Evolutionary conservation across 1,140 invertebrate genomes (phyloP).

Genomic region (Penaeus indicus): DNA sequence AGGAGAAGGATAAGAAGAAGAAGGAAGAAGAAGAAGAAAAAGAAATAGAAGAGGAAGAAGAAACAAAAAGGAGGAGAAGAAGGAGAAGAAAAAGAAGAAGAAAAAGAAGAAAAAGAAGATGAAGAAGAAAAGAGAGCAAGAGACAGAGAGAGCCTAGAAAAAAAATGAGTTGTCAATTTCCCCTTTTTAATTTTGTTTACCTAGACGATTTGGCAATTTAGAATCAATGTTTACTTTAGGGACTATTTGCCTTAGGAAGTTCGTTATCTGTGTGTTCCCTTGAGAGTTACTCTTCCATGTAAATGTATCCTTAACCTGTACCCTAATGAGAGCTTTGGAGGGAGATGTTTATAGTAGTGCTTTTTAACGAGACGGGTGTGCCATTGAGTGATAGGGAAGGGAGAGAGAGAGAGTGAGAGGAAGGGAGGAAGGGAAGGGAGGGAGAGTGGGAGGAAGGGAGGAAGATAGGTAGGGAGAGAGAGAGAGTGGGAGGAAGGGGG

Average conservation of each 20-base stretch:
- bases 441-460: conserved; percentile 22
- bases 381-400: background rate
- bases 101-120: background rate
- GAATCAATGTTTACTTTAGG: background rate
- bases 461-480: background rate
- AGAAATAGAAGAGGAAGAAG: background rate
- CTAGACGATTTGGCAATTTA: background rate
- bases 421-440: background rate
- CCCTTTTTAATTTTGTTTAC: background rate
- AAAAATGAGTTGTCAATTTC: background rate
- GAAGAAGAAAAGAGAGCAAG: background rate
- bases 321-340: background rate
- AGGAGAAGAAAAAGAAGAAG: background rate
- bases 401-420: background rate
- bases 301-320: background rate
- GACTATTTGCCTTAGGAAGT: background rate
- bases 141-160: background rate
- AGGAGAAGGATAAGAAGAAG: no score
- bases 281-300: no score
- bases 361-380: background rate
- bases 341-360: no score
- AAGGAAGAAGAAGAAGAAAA: background rate
- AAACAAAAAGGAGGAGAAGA: background rate
- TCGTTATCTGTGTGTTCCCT: no score
- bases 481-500: background rate